These are phyloP conservation scores for Arctia plantaginis DNA, from an alignment of 2,888 invertebrate species.

Conservation along the genomic window DNA sequence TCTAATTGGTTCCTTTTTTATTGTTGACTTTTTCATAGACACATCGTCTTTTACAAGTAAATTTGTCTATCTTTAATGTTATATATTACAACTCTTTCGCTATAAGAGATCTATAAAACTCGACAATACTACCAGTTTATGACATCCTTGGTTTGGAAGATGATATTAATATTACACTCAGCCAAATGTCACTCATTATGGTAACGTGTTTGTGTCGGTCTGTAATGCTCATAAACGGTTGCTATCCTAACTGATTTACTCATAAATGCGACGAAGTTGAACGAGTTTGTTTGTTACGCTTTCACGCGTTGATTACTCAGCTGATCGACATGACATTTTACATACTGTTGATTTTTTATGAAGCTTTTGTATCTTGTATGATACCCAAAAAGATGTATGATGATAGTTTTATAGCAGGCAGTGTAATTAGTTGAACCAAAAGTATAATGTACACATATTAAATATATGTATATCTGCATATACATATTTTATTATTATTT, in stretches of 20 bases:
- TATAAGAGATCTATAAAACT: not conserved
- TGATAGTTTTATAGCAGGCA: too few relatives aligned
- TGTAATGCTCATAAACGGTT: not conserved
- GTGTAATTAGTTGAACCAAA: too few relatives aligned
- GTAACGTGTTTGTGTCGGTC: not conserved
- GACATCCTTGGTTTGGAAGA: not conserved
- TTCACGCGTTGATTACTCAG: not conserved
- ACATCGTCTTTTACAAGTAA: not conserved
- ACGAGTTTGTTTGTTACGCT: too few relatives aligned
- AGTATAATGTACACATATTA: too few relatives aligned
- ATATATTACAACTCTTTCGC: not conserved
- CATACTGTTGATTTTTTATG: too few relatives aligned
- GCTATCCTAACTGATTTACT: not conserved
- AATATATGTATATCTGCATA: too few relatives aligned
- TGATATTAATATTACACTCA: not conserved
- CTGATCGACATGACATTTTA: too few relatives aligned
- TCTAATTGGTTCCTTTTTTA: conserved; percentile 1
- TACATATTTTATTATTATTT: too few relatives aligned
- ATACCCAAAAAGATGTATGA: too few relatives aligned
- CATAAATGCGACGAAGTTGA: not conserved
- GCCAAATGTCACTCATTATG: not conserved
- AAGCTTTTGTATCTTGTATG: too few relatives aligned
- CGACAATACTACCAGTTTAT: not conserved
- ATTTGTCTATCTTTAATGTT: not conserved
- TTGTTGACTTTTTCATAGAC: not conserved